Conservation (phyloP, 1,140 invertebrate genomes). For the Dinoponera quadriceps region DNA sequence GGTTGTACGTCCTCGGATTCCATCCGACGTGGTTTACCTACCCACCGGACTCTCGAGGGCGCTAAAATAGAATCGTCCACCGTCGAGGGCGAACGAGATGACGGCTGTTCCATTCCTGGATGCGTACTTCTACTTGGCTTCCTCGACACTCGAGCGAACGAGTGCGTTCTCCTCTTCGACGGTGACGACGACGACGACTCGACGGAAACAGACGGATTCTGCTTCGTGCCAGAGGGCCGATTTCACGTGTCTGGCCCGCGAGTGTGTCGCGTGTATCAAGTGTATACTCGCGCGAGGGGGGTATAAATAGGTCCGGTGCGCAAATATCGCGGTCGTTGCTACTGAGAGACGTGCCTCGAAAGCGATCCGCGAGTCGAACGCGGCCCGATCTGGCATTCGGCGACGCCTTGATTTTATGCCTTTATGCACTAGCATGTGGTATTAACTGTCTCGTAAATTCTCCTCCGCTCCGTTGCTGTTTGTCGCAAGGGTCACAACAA, state of each 20-base stretch:
- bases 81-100: background rate
- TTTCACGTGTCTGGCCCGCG: constrained; percentile 45
- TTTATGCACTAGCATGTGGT: background rate
- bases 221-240: constrained; percentile 41
- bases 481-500: no score
- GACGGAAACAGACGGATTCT: constrained; percentile 21
- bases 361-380: constrained; percentile 30
- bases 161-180: constrained; percentile 6
- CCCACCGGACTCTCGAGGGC: background rate
- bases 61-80: constrained; percentile 57
- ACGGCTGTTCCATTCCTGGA: constrained; percentile 14
- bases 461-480: background rate
- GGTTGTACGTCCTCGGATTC: background rate
- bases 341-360: constrained; percentile 32
- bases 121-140: background rate
- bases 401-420: constrained; percentile 32
- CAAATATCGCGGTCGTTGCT: constrained; percentile 71
- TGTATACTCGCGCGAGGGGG: constrained; percentile 20
- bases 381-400: constrained; percentile 3
- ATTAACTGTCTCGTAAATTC: constrained; percentile 1
- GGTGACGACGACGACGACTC: constrained; percentile 8
- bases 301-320: constrained; percentile 61
- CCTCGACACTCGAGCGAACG: background rate
- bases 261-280: constrained; percentile 17
- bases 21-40: background rate